These are phyloP conservation scores for Apis mellifera DNA, from an alignment of 1,140 invertebrate species.

Conservation along the genomic window Amel_HAv3.1 CM009936.2:15699001-15699500, in stretches of 20 bases:
- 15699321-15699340: no score
- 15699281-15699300: no score
- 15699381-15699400: no score
- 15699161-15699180: neutral
- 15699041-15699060: conserved; percentile 7
- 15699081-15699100: conserved; percentile 33
- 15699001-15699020: conserved; percentile 23
- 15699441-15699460: no score
- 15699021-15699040: conserved; percentile 31
- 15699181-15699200: neutral
- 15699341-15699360: no score
- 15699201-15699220: no score
- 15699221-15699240: no score
- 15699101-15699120: conserved; percentile 24
- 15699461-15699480: neutral
- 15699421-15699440: neutral
- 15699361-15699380: no score
- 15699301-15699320: no score
- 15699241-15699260: no score
- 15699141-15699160: neutral
- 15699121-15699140: conserved; percentile 28
- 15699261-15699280: no score
- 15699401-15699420: neutral
- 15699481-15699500: neutral
- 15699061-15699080: conserved; percentile 41